A percentile compares a stretch with the other conserved stretches of the same genome.
phyloP scores from a whole-genome alignment of 2,113 vertebrate species.

The Podiceps cristatus region DNA sequence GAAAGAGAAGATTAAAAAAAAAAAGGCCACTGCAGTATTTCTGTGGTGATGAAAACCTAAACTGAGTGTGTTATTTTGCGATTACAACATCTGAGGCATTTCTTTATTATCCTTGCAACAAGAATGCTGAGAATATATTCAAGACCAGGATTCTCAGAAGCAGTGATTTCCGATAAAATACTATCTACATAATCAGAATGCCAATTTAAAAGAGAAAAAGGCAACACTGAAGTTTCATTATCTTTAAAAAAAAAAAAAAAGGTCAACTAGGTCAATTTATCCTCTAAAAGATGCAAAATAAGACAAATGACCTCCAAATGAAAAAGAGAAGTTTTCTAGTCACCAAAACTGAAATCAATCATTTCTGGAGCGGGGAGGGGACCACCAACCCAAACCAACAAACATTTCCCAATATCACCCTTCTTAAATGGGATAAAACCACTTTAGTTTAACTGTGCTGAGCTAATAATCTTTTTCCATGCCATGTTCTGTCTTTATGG shows the following conservation, averaged over 20 bases:
- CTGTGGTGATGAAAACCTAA: not conserved
- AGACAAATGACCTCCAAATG: not conserved
- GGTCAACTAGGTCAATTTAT: fast-evolving
- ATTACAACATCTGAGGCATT: not conserved
- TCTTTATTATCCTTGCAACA: not conserved
- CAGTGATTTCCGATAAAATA: not conserved
- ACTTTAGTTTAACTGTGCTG: not conserved
- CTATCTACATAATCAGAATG: not conserved
- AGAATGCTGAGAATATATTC: not conserved
- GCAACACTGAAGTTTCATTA: not conserved
- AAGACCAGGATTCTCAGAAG: not conserved
- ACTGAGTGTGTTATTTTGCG: not conserved
- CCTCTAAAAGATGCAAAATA: not conserved
- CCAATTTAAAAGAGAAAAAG: not conserved
- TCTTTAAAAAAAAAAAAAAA: not conserved
- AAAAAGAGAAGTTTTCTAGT: not conserved
- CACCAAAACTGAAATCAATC: not conserved
- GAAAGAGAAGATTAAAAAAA: not conserved
- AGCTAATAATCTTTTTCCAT: constrained; percentile 33
- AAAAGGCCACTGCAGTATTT: not conserved
- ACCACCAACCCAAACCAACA: not conserved
- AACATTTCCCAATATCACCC: not conserved
- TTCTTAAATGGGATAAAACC: not conserved
- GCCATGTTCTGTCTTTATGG: not conserved
- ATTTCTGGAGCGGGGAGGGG: not conserved